Evolutionary conservation across 2,888 invertebrate species (phyloP), one percentile per base, ranked within the genome.

Genomic region (Ophion costatus): DNA sequence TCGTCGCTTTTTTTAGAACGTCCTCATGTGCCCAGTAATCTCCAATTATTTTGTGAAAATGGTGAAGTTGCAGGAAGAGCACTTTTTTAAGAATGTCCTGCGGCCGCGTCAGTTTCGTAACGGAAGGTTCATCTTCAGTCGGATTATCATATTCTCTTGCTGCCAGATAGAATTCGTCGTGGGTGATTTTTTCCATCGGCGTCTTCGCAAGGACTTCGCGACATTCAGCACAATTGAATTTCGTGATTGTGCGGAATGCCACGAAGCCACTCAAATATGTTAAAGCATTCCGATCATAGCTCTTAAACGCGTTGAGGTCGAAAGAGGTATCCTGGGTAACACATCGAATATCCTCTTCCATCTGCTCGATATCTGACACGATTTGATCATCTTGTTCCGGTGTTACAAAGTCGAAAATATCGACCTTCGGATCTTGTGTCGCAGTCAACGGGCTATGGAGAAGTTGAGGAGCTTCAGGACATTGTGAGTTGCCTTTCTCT

Each of bases 401-500:
- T 22, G 10, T 33, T 22, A 20, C 57, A 22, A 63, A 67, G 14
- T 67, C 66, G 14, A 69, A 17, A n/a, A 77, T 57, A 66, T 77
- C 71, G 1, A 56, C 64, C 38, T 42, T 42, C 7, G 67, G 14
- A 17, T 67, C 67, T 42, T 67, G 42, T 67, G 67, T 67, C 67
- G 17, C 42, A 67, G 20, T 67, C 67, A 67, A 67, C 14, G 67
- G 42, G 20, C n/a, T 20, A 67, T 67, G 67, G 42, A 67, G 67
- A 67, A 67, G 67, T 67, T 67, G 67, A 67, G 42, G 67, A 38
- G 74, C 61, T 45, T 86, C 82, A 24, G 76, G 70, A 42, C 84
- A 86, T 20, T 66, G 14, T 11, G 86, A 83, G 71, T 87, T 88
- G 1, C 66, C 82, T 71, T 63, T 81, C 3, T 81, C 63, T 22